These are phyloP conservation scores for Etheostoma perlongum DNA, from an alignment of 2,797 vertebrate species.

Conservation along the genomic window DNA sequence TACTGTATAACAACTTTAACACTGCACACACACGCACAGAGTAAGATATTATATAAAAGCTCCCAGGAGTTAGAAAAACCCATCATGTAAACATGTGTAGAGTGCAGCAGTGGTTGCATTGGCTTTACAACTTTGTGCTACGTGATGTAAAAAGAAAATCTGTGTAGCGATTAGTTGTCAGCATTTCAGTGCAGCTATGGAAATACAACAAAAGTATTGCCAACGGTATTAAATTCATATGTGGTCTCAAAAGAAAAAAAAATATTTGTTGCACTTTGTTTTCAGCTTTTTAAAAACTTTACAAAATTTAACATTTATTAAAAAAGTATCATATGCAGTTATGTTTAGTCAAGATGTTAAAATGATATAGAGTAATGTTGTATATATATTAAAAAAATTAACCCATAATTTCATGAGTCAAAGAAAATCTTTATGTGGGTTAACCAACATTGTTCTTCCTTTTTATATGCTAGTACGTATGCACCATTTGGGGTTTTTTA, in stretches of 20 bases:
- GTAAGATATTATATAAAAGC: conserved; percentile 51
- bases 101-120: conserved; percentile 41
- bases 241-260: conserved; percentile 60
- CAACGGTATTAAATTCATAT: conserved; percentile 64
- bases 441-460: conserved; percentile 77
- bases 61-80: conserved; percentile 45
- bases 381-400: conserved; percentile 55
- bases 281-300: conserved; percentile 59
- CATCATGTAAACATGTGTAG: conserved; percentile 48
- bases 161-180: conserved; percentile 63
- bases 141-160: conserved; percentile 55
- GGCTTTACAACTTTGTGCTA: conserved; percentile 60
- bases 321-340: conserved; percentile 72
- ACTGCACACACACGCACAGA: conserved; percentile 52
- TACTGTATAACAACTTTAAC: conserved; percentile 67
- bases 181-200: conserved; percentile 62
- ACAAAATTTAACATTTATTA: conserved; percentile 77
- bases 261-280: conserved; percentile 69
- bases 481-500: conserved; percentile 70
- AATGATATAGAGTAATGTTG: conserved; percentile 71
- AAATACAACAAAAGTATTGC: conserved; percentile 57
- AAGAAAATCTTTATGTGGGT: conserved; percentile 61
- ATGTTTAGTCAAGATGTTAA: conserved; percentile 76
- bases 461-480: conserved; percentile 75
- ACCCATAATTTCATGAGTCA: conserved; percentile 59